phyloP scores from a whole-genome alignment of 2,888 invertebrate genomes.

The Oscheius onirici region DNA sequence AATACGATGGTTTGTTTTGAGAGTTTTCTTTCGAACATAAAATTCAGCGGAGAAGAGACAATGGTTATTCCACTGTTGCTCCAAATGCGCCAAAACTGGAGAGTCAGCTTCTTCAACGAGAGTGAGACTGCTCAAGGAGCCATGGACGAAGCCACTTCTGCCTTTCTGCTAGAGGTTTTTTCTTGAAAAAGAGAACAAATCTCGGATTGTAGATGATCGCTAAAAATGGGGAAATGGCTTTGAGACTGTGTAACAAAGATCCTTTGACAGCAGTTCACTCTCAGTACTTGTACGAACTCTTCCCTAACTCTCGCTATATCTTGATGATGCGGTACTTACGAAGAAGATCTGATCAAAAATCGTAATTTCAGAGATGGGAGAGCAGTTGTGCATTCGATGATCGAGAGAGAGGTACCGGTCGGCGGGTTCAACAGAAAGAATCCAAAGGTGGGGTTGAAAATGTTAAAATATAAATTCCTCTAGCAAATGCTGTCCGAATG shows the following conservation, averaged over 20 bases:
- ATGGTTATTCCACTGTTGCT: constrained; percentile 87
- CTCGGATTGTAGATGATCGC: constrained; percentile 80
- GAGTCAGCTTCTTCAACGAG: constrained; percentile 86
- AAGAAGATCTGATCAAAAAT: not conserved
- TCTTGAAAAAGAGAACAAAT: too few relatives aligned
- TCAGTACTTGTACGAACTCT: constrained; percentile 88
- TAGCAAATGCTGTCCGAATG: constrained; percentile 90
- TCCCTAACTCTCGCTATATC: constrained; percentile 86
- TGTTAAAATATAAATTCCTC: not conserved
- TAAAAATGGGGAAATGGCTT: constrained; percentile 90
- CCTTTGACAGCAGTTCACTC: constrained; percentile 95
- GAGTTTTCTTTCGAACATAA: not conserved
- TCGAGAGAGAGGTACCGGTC: constrained; percentile 86
- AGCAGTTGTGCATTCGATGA: constrained; percentile 96
- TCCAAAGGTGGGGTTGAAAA: constrained; percentile 27
- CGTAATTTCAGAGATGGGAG: constrained; percentile 73
- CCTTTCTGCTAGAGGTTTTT: constrained; percentile 82
- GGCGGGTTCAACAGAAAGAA: constrained; percentile 83
- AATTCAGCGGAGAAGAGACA: constrained; percentile 76
- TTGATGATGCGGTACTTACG: constrained; percentile 23
- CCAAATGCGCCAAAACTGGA: constrained; percentile 74
- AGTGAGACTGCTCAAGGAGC: constrained; percentile 90
- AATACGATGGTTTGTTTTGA: constrained; percentile 76
- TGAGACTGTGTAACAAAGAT: constrained; percentile 94
- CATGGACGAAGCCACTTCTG: constrained; percentile 91